phyloP scores from a whole-genome alignment of 1,140 invertebrate genomes.

The Melipona quadrifasciata region DNA sequence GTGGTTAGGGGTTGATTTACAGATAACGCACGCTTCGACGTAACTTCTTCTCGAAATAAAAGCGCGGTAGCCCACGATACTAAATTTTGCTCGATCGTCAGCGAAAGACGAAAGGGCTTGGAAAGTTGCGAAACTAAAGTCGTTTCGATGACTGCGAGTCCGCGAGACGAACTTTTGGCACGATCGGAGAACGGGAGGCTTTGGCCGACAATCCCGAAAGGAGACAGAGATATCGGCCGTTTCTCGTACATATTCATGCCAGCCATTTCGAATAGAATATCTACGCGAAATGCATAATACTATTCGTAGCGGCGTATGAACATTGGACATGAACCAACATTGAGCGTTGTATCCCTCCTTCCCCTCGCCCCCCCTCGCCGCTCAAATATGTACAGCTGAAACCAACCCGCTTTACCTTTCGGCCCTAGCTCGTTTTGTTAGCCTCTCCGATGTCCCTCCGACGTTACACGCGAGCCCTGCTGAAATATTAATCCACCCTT shows the following conservation, averaged over 20 bases:
- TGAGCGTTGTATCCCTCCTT: neutral
- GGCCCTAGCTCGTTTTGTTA: constrained; percentile 18
- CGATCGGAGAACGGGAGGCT: neutral
- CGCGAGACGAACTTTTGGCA: constrained; percentile 28
- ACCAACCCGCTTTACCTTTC: constrained; percentile 28
- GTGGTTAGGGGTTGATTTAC: too few relatives aligned
- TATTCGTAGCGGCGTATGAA: constrained; percentile 35
- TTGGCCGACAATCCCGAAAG: neutral
- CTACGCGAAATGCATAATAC: constrained; percentile 47
- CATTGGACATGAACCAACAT: constrained; percentile 42
- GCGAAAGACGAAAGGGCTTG: neutral
- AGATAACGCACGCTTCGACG: too few relatives aligned
- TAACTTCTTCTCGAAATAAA: too few relatives aligned
- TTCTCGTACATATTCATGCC: constrained; percentile 45
- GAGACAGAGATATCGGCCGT: neutral
- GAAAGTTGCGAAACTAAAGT: neutral
- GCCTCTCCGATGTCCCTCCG: neutral
- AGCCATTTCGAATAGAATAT: constrained; percentile 50
- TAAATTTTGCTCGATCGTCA: neutral
- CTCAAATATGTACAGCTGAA: constrained; percentile 42
- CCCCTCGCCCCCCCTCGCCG: neutral
- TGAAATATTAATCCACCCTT: constrained; percentile 24
- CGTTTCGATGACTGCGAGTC: constrained; percentile 31
- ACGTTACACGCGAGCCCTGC: constrained; percentile 4
- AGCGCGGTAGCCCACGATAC: too few relatives aligned